Percentiles rank a stretch among this genome's conserved stretches.
These are phyloP conservation scores for Sthenelais limicola DNA, from an alignment of 2,888 invertebrate species.

Conservation along the genomic window DNA sequence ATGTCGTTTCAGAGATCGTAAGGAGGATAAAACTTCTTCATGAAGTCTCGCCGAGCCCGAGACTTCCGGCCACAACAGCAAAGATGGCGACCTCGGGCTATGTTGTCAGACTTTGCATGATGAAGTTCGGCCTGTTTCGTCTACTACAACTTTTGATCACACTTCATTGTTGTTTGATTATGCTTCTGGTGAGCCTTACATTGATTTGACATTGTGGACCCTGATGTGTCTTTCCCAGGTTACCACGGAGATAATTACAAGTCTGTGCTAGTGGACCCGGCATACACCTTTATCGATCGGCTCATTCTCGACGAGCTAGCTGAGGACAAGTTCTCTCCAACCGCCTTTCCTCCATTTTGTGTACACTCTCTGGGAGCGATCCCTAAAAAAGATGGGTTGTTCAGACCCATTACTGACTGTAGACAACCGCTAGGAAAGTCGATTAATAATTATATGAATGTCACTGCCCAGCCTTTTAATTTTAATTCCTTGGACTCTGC, in stretches of 20 bases:
- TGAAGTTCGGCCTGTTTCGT: too few species aligned
- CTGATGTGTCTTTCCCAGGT: neutral
- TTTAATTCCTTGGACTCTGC: neutral
- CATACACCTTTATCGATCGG: neutral
- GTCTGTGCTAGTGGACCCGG: neutral
- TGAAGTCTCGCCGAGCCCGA: too few species aligned
- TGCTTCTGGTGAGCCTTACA: too few species aligned
- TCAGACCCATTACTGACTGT: neutral
- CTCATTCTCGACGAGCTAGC: neutral
- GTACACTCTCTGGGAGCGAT: neutral
- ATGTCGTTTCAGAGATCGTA: too few species aligned
- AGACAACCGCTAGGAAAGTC: neutral
- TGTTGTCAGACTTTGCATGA: too few species aligned
- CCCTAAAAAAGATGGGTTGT: neutral
- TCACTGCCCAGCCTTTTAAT: neutral
- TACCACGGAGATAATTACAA: neutral
- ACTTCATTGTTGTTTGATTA: too few species aligned
- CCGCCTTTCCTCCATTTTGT: neutral
- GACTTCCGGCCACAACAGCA: too few species aligned
- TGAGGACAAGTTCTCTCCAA: neutral
- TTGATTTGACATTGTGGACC: neutral
- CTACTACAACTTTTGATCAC: too few species aligned
- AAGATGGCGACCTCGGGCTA: too few species aligned
- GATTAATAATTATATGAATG: neutral
- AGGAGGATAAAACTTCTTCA: too few species aligned